Percentiles rank a stretch among this genome's conserved stretches.
These are phyloP conservation scores for Pangasius mekongensis DNA, from an alignment of 2,797 vertebrate species.

Conservation along the genomic window DNA sequence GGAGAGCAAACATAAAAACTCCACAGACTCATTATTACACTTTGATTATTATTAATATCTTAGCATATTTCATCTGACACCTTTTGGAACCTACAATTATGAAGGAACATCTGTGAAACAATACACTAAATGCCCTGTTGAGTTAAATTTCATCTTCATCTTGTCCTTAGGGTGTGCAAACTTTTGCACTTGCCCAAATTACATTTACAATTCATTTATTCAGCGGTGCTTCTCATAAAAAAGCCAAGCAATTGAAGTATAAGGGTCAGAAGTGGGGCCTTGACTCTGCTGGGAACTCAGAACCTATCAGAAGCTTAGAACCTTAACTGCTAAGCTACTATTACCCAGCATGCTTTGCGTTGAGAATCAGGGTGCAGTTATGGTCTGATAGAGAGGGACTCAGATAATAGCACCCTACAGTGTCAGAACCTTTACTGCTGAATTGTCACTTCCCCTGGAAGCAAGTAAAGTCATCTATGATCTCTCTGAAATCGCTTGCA, in stretches of 20 bases:
- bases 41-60: neutral
- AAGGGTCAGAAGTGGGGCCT: neutral
- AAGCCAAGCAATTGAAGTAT: neutral
- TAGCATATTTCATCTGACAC: neutral
- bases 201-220: neutral
- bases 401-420: too few relatives aligned
- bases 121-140: neutral
- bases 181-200: neutral
- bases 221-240: neutral
- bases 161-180: neutral
- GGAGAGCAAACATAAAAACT: neutral
- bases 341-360: constrained; percentile 1
- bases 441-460: neutral
- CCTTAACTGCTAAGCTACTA: neutral
- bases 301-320: neutral
- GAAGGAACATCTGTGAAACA: neutral
- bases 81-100: neutral
- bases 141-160: too few relatives aligned
- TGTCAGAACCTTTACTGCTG: neutral
- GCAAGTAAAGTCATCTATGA: neutral
- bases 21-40: neutral
- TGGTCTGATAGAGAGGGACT: neutral
- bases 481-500: neutral
- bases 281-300: neutral
- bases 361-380: neutral